Evolutionary conservation across 2,113 vertebrate species (phyloP).

Genomic region (Menura novaehollandiae): DNA sequence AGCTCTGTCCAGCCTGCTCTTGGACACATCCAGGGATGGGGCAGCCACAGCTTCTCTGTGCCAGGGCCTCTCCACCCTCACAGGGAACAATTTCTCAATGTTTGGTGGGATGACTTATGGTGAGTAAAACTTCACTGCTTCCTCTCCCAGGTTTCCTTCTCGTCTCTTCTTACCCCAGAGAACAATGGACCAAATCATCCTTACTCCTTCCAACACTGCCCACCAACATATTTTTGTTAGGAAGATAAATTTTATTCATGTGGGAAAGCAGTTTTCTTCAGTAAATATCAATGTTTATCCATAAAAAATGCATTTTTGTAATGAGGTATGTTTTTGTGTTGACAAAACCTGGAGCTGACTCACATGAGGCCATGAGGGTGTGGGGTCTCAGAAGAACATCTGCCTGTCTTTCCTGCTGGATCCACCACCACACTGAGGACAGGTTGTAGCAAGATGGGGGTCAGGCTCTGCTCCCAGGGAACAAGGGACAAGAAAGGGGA

Average conservation of each 20-base stretch:
- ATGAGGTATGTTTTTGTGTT: neutral
- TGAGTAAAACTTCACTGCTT: neutral
- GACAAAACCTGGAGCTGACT: neutral
- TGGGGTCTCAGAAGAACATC: neutral
- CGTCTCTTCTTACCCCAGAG: neutral
- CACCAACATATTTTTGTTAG: neutral
- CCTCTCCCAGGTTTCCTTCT: neutral
- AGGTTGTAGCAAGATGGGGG: neutral
- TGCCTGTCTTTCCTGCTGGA: neutral
- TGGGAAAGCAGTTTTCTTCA: neutral
- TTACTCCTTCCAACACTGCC: neutral
- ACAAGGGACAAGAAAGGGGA: neutral
- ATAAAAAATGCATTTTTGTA: neutral
- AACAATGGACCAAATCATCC: neutral
- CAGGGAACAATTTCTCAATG: neutral
- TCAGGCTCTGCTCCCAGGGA: neutral
- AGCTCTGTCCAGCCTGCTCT: rapidly evolving
- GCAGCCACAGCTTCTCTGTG: neutral
- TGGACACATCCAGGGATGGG: neutral
- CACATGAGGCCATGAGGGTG: neutral
- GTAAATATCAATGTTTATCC: neutral
- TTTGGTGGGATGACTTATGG: neutral
- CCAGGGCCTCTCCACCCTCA: rapidly evolving
- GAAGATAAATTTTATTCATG: neutral
- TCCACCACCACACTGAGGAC: rapidly evolving